Conservation (phyloP, 1,140 invertebrate species). For the Drosophila setifemur region DNA sequence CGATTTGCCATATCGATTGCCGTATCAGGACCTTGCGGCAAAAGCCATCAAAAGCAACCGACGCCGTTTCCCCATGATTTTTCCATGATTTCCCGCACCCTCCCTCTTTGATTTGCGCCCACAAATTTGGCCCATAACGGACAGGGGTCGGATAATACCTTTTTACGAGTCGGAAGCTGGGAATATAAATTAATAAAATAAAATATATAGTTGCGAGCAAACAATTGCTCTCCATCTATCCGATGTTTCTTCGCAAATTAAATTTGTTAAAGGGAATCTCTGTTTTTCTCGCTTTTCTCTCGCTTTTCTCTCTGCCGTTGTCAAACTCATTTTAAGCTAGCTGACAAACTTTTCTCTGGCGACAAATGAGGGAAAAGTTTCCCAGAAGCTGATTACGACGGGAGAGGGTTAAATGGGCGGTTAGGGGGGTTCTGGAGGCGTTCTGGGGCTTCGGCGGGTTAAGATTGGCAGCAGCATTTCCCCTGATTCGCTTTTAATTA, state of each 20-base stretch:
- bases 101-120: slow-evolving; percentile 32
- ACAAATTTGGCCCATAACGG: slow-evolving; percentile 52
- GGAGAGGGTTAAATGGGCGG: background rate
- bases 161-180: slow-evolving; percentile 9
- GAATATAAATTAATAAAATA: slow-evolving; percentile 55
- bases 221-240: slow-evolving; percentile 44
- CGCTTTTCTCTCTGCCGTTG: background rate
- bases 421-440: background rate
- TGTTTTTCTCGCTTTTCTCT: background rate
- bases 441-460: background rate
- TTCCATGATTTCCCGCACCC: slow-evolving; percentile 8
- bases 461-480: background rate
- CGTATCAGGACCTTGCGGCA: slow-evolving; percentile 5
- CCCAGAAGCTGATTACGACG: slow-evolving; percentile 16
- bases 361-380: slow-evolving; percentile 28
- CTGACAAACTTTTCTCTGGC: slow-evolving; percentile 21
- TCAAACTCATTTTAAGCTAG: slow-evolving; percentile 48
- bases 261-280: background rate
- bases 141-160: slow-evolving; percentile 62
- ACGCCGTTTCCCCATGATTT: slow-evolving; percentile 13
- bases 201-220: slow-evolving; percentile 58
- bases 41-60: slow-evolving; percentile 57
- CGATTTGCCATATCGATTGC: slow-evolving; percentile 61
- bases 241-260: background rate
- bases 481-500: slow-evolving; percentile 72